Percentiles rank a stretch among this genome's conserved stretches.
phyloP scores from a whole-genome alignment of 2,113 vertebrate genomes.

The Callipepla californica region DNA sequence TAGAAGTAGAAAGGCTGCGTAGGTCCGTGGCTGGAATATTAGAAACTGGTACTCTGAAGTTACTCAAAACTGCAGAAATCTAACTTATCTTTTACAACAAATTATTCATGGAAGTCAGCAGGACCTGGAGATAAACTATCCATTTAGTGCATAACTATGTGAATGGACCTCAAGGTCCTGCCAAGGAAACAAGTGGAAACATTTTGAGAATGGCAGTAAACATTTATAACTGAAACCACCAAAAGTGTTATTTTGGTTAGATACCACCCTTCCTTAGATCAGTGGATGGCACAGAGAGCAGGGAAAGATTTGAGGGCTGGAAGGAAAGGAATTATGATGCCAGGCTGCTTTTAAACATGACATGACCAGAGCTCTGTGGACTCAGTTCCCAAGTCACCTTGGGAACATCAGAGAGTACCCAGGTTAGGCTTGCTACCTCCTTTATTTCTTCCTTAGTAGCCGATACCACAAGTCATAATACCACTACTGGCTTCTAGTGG shows the following conservation, averaged over 20 bases:
- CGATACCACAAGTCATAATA: neutral
- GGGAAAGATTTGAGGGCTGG: neutral
- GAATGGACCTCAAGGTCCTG: conserved; percentile 36
- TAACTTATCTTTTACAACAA: conserved; percentile 51
- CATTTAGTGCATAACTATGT: conserved; percentile 45
- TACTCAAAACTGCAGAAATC: neutral
- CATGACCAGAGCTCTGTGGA: neutral
- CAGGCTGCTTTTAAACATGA: neutral
- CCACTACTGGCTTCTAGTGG: neutral
- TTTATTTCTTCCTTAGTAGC: neutral
- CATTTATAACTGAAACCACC: conserved; percentile 61
- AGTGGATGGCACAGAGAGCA: neutral
- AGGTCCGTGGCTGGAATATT: neutral
- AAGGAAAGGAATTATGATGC: neutral
- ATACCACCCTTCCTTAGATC: neutral
- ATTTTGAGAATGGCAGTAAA: conserved; percentile 50
- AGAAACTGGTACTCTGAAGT: neutral
- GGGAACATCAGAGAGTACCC: neutral
- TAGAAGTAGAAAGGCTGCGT: neutral
- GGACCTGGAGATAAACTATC: conserved; percentile 60
- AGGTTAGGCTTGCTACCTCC: neutral
- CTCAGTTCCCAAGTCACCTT: neutral
- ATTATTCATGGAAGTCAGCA: conserved; percentile 68
- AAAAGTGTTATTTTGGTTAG: neutral
- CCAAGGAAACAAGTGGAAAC: conserved; percentile 56